A percentile compares a stretch with the other conserved stretches of the same genome.
Conservation (phyloP, 2,113 vertebrate genomes). For the Mustela nigripes region DNA sequence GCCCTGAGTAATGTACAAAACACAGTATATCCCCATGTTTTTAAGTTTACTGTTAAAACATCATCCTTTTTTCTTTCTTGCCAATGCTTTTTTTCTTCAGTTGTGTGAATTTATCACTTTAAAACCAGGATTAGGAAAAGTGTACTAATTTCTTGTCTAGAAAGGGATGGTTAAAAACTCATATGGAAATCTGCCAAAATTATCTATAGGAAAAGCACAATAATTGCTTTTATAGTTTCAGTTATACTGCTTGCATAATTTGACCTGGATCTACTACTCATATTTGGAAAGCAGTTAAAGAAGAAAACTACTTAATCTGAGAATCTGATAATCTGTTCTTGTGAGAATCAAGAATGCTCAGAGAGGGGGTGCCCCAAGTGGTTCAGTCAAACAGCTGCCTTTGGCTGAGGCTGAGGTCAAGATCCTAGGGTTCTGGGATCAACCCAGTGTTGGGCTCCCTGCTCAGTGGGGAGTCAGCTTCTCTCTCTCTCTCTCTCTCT, state of each 20-base stretch:
- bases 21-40: background rate
- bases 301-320: constrained; percentile 35
- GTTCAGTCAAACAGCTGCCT: background rate
- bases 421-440: background rate
- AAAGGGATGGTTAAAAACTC: background rate
- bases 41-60: background rate
- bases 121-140: background rate
- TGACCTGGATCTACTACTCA: background rate
- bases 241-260: background rate
- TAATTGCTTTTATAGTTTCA: constrained; percentile 9
- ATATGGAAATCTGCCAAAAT: constrained; percentile 33
- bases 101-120: background rate
- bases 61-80: background rate
- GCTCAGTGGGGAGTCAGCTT: background rate
- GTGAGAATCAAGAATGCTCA: background rate
- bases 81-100: background rate
- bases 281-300: constrained; percentile 48
- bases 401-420: background rate
- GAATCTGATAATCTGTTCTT: background rate
- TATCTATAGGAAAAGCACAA: constrained; percentile 46
- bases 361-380: background rate
- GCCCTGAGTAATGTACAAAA: background rate
- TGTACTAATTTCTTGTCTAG: background rate
- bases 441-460: background rate
- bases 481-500: background rate